A percentile compares a stretch with the other conserved stretches of the same genome.
These are phyloP conservation scores for Dasysyrphus tricinctus DNA, from an alignment of 2,888 invertebrate species.

Conservation along the genomic window DNA sequence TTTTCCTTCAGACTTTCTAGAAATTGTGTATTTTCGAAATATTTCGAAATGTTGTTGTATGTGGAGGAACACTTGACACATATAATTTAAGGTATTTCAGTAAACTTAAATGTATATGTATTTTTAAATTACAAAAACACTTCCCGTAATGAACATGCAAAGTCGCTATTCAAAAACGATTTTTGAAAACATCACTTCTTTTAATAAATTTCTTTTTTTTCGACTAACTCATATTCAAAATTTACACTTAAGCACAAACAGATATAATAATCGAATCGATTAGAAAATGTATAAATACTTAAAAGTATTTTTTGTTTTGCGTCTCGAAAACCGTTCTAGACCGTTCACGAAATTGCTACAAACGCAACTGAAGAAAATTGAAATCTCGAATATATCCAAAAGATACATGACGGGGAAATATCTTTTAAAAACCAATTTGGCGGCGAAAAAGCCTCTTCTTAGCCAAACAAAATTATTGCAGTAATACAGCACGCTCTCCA, in stretches of 20 bases:
- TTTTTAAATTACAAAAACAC: not conserved
- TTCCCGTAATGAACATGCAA: not conserved
- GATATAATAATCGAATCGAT: constrained; percentile 4
- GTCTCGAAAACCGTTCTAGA: constrained; percentile 58
- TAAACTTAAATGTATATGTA: not conserved
- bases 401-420: constrained; percentile 39
- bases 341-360: constrained; percentile 73
- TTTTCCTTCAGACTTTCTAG: not conserved
- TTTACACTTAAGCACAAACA: constrained; percentile 41
- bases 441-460: constrained; percentile 44
- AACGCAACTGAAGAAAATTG: constrained; percentile 70
- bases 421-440: constrained; percentile 43
- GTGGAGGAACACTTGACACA: constrained; percentile 8
- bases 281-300: constrained; percentile 30
- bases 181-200: constrained; percentile 19
- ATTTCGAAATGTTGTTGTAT: constrained; percentile 10
- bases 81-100: not conserved
- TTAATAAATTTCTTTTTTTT: not conserved
- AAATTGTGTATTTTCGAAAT: constrained; percentile 15
- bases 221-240: not conserved
- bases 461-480: constrained; percentile 38
- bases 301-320: not conserved
- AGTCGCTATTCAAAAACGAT: not conserved
- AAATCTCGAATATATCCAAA: constrained; percentile 58
- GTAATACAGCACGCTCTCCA: constrained; percentile 12